Percentiles rank a stretch among this genome's conserved stretches.
Evolutionary conservation across 2,888 invertebrate species (phyloP).

Genomic region (Agapostemon virescens): DNA sequence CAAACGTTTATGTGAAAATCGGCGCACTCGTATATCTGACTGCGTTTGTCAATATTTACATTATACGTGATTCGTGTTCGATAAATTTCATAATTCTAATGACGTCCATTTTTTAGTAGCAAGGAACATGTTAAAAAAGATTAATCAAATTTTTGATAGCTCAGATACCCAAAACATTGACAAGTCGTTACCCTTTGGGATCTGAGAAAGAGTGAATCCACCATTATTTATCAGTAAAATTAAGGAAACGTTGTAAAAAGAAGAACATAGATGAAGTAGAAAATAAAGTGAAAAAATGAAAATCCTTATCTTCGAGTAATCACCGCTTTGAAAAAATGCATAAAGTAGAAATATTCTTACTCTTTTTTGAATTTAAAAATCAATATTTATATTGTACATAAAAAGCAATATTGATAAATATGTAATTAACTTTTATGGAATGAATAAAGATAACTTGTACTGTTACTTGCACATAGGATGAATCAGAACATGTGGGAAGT

Average conservation of each 20-base stretch:
- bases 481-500: background rate
- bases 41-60: slow-evolving; percentile 21
- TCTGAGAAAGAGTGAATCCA: background rate
- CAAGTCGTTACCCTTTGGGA: background rate
- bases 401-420: background rate
- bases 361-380: background rate
- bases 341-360: background rate
- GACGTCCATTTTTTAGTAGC: slow-evolving; percentile 7
- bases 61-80: background rate
- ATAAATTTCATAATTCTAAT: slow-evolving; percentile 31
- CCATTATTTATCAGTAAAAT: background rate
- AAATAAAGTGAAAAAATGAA: background rate
- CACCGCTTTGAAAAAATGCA: background rate
- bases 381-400: background rate
- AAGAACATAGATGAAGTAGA: no score
- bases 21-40: slow-evolving; percentile 37
- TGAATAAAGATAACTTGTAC: background rate
- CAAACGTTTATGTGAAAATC: slow-evolving; percentile 63
- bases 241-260: background rate
- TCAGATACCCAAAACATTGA: background rate
- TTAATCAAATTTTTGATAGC: background rate
- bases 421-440: background rate
- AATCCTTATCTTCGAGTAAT: background rate
- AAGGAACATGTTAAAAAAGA: background rate
- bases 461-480: background rate